Conservation (phyloP, 2,888 invertebrate species). For the Craniophora ligustri region DNA sequence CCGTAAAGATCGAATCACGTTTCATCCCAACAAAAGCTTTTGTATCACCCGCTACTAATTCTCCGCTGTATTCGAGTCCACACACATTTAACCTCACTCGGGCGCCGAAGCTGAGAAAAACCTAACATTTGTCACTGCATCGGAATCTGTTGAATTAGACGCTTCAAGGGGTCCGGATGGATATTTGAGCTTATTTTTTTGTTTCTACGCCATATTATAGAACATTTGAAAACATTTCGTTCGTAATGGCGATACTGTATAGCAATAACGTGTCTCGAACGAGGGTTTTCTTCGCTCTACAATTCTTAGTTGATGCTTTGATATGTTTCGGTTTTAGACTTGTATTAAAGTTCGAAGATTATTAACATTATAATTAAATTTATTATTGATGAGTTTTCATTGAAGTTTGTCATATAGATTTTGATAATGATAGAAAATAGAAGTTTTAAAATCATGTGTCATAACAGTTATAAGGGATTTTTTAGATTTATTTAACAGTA, state of each 20-base stretch:
- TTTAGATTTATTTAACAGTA: too few species aligned
- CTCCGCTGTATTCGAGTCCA: constrained; percentile 47
- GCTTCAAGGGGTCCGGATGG: constrained; percentile 71
- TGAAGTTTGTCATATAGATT: too few species aligned
- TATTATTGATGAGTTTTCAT: too few species aligned
- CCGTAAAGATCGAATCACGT: not conserved
- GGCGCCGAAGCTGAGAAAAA: constrained; percentile 72
- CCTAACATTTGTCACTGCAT: constrained; percentile 87
- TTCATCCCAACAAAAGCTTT: not conserved
- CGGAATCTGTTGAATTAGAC: constrained; percentile 86
- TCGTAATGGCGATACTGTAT: constrained; percentile 56
- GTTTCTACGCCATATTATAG: constrained; percentile 66
- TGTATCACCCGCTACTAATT: constrained; percentile 1
- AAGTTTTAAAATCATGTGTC: too few species aligned
- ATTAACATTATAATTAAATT: too few species aligned
- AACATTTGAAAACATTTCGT: constrained; percentile 63
- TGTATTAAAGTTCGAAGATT: constrained; percentile 33
- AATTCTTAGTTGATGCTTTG: constrained; percentile 48
- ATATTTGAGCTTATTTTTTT: constrained; percentile 78
- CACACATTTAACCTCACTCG: constrained; percentile 56
- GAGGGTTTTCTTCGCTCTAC: constrained; percentile 52
- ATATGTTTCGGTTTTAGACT: constrained; percentile 43
- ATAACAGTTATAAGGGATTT: too few species aligned
- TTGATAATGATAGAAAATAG: too few species aligned
- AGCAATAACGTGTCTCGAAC: constrained; percentile 54